Evolutionary conservation across 2,888 invertebrate species (phyloP), one percentile per base, ranked within the genome.

Genomic region (Selenia dentaria): DNA sequence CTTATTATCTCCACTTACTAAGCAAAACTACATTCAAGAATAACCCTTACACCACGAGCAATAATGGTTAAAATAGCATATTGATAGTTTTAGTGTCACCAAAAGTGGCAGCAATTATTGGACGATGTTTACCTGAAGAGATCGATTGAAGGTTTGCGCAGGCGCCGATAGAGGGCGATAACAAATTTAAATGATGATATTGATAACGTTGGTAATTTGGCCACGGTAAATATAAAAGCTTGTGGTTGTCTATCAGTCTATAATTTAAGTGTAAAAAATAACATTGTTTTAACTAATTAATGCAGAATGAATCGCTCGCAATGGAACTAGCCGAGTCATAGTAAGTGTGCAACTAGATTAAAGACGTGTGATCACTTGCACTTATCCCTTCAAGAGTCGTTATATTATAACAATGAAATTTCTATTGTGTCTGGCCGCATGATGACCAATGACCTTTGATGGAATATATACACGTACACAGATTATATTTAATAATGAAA

Each of bases 101-200:
- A 65, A 62, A 59, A 67, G 60, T 60, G 62, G 65, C 63, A 66
- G 64, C 67, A 72, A 74, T 78, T 74, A 63, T 62, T 64, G 62
- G 59, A 61, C 39, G 42, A 55, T 54, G 55, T 70, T 73, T 73
- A 72, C 73, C 70, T 72, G 70, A 59, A 52, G 63, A 63, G 67
- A 78, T 76, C 65, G 64, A 79, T 78, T 70, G 70, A 51, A 3
- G 42, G 34, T 27, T 64, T 74, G 78, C 74, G 70, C 69, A 53
- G 67, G 68, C 78, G 74, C 67, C 65, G 67, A 60, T 54, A 14
- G 54, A 49, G n/a, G 52, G 62, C 53, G 62, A 59, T 67, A 60
- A 59, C 45, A 53, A 47, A 40, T 55, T 46, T 47, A 33, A 46
- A 40, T 35, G 35, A 32, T 36, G 31, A 41, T 33, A 37, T 47